A percentile compares a stretch with the other conserved stretches of the same genome.
Conservation (phyloP, 2,888 invertebrate species). For the Lepidochitona cinerea region DNA sequence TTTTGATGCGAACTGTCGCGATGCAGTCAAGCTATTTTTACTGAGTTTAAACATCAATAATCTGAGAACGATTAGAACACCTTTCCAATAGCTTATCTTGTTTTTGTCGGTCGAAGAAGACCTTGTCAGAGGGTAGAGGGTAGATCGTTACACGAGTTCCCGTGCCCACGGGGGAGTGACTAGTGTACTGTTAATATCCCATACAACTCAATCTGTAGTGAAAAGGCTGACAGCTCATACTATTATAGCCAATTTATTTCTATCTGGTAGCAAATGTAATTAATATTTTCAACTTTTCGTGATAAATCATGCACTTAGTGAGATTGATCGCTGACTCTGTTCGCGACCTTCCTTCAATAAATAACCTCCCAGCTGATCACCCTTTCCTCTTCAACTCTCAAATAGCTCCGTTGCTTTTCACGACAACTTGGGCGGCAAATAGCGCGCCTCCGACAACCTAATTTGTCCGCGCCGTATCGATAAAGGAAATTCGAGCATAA, state of each 20-base stretch:
- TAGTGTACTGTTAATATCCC: neutral
- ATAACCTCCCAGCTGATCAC: neutral
- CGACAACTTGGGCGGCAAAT: neutral
- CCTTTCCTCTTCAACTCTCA: neutral
- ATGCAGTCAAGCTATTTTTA: too few relatives aligned
- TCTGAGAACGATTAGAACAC: too few relatives aligned
- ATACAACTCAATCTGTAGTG: constrained; percentile 1
- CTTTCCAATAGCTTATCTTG: too few relatives aligned
- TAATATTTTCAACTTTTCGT: constrained; percentile 7
- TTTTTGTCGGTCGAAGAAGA: too few relatives aligned
- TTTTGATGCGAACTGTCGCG: too few relatives aligned
- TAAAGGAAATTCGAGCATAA: constrained; percentile 2
- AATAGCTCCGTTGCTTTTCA: constrained; percentile 5
- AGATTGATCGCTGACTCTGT: neutral
- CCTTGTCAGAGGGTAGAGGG: too few relatives aligned
- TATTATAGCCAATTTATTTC: constrained; percentile 5
- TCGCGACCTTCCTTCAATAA: neutral
- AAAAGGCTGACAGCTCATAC: neutral
- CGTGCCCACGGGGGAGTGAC: too few relatives aligned
- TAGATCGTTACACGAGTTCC: too few relatives aligned
- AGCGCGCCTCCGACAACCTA: neutral
- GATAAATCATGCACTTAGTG: constrained; percentile 5
- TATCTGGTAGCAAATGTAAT: constrained; percentile 7
- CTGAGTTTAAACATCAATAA: too few relatives aligned
- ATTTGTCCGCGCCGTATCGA: neutral